These are phyloP conservation scores for Caenorhabditis macrosperma DNA, from an alignment of 2,888 invertebrate species.

Conservation along the genomic window DNA sequence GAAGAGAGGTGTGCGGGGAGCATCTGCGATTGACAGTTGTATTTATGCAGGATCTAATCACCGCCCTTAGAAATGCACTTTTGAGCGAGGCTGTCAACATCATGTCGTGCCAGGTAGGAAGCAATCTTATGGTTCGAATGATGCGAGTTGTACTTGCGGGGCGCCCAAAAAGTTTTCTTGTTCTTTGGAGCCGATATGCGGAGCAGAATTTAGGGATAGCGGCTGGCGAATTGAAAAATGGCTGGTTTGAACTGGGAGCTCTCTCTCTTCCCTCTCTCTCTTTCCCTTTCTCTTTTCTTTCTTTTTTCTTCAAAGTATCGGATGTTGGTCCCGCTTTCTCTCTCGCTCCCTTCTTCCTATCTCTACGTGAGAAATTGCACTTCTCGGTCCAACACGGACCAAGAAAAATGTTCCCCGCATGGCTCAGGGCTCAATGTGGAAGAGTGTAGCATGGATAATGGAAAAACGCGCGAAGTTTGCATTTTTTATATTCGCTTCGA, in stretches of 20 bases:
- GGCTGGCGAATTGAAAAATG: background rate
- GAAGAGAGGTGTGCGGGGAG: too few relatives aligned
- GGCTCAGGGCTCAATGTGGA: too few relatives aligned
- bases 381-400: background rate
- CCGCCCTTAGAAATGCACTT: slow-evolving; percentile 8
- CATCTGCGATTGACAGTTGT: too few relatives aligned
- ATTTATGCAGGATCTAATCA: background rate
- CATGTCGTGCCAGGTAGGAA: slow-evolving; percentile 23
- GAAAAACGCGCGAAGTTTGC: too few relatives aligned
- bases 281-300: slow-evolving; percentile 4
- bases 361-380: slow-evolving; percentile 50
- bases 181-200: too few relatives aligned
- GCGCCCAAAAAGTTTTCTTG: background rate
- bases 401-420: background rate
- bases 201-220: background rate
- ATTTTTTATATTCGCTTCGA: too few relatives aligned
- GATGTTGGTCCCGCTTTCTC: slow-evolving; percentile 26
- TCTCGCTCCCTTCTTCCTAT: background rate
- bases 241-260: background rate
- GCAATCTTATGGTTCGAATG: too few relatives aligned
- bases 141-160: slow-evolving; percentile 23
- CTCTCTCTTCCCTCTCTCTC: background rate
- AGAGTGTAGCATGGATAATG: too few relatives aligned
- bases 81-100: slow-evolving; percentile 14
- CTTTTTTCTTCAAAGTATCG: slow-evolving; percentile 41